These are phyloP conservation scores for Hyposoter didymator DNA, from an alignment of 2,888 invertebrate genomes.

Conservation along the genomic window DNA sequence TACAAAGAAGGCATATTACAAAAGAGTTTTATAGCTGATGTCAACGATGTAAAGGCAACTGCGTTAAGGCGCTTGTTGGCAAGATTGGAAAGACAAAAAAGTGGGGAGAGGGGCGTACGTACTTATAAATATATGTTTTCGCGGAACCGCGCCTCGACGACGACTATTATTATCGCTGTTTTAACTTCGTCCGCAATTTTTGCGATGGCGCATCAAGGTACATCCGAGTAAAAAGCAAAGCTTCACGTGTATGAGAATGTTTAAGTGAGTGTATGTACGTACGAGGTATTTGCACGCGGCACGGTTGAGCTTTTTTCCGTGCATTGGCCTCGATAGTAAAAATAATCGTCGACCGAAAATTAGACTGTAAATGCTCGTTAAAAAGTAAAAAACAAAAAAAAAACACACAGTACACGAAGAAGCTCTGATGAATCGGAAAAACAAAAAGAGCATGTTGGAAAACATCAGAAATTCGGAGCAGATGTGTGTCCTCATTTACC, in stretches of 20 bases:
- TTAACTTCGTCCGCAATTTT: constrained; percentile 65
- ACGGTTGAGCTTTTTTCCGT: constrained; percentile 40
- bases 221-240: constrained; percentile 31
- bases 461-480: constrained; percentile 62
- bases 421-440: not conserved
- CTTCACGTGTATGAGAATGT: constrained; percentile 11
- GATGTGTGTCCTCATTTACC: constrained; percentile 71
- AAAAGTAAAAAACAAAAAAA: constrained; percentile 36
- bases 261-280: constrained; percentile 16
- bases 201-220: constrained; percentile 66
- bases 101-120: not conserved
- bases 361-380: constrained; percentile 23
- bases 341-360: constrained; percentile 69
- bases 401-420: constrained; percentile 14
- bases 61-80: constrained; percentile 1
- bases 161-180: constrained; percentile 67
- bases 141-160: constrained; percentile 57
- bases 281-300: constrained; percentile 62
- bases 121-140: constrained; percentile 44
- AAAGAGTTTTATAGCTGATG: constrained; percentile 31
- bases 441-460: constrained; percentile 13
- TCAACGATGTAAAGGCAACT: constrained; percentile 19
- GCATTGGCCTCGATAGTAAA: constrained; percentile 72
- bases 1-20: not conserved
- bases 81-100: constrained; percentile 3